A percentile compares a stretch with the other conserved stretches of the same genome.
Conservation (phyloP, 2,888 invertebrate genomes). For the Philhelius pedissequus region DNA sequence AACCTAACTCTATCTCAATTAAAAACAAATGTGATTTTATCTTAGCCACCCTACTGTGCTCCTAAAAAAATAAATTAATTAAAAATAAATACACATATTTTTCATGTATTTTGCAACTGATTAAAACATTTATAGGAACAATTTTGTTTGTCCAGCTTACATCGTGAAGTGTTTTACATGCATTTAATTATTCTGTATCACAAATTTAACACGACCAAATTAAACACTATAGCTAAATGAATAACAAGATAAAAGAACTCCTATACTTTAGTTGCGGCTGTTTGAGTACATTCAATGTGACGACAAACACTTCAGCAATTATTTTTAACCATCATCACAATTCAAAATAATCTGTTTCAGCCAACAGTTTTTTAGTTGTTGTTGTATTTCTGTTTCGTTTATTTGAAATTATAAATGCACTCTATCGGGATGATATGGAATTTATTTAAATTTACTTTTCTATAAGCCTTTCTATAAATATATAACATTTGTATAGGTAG, state of each 20-base stretch:
- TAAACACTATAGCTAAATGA: background rate
- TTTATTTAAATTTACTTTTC: background rate
- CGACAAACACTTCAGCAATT: conserved; percentile 19
- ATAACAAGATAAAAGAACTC: background rate
- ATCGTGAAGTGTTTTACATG: background rate
- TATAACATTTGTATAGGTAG: too few species aligned
- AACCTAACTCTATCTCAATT: too few species aligned
- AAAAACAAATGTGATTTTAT: too few species aligned
- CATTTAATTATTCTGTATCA: background rate
- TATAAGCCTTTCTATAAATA: too few species aligned
- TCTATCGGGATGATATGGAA: background rate
- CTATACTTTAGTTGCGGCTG: background rate
- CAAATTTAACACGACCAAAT: background rate
- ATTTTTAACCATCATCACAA: conserved; percentile 4
- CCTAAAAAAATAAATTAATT: background rate
- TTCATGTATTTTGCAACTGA: background rate
- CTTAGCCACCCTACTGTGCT: too few species aligned
- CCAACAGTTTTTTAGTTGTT: background rate
- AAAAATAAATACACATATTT: background rate
- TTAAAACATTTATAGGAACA: too few species aligned
- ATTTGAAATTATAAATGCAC: conserved; percentile 15
- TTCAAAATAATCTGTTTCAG: conserved; percentile 18
- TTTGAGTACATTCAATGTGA: background rate
- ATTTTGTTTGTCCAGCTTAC: too few species aligned
- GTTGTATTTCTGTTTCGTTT: background rate